A percentile compares a stretch with the other conserved stretches of the same genome.
Evolutionary conservation across 2,888 invertebrate genomes (phyloP).

Genomic region (Dynastes hyllus): DNA sequence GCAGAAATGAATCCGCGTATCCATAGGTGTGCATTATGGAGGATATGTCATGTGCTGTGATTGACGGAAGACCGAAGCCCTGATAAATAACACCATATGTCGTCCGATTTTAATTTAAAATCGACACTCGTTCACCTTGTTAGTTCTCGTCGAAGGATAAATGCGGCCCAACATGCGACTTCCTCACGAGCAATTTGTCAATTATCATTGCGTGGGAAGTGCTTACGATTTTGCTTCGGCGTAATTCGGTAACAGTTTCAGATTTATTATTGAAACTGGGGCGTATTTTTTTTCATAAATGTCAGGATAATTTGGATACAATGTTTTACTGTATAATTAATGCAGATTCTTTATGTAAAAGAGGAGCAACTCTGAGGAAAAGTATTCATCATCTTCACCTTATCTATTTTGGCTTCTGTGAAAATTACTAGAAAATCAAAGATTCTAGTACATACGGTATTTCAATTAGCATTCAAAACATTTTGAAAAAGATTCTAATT

Average conservation of each 20-base stretch:
- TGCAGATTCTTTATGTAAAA: too few relatives aligned
- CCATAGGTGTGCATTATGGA: conserved; percentile 49
- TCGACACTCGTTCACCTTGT: conserved; percentile 22
- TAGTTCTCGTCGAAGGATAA: conserved; percentile 6
- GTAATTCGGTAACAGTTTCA: conserved; percentile 14
- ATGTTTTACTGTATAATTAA: too few relatives aligned
- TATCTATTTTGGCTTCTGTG: too few relatives aligned
- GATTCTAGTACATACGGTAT: too few relatives aligned
- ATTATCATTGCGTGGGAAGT: conserved; percentile 39
- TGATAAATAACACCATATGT: conserved; percentile 52
- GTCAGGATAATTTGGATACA: too few relatives aligned
- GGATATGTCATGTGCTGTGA: conserved; percentile 64
- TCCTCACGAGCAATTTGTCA: conserved; percentile 45
- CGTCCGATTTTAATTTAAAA: conserved; percentile 48
- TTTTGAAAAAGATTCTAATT: too few relatives aligned
- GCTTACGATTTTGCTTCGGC: conserved; percentile 5
- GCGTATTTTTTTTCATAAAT: not conserved
- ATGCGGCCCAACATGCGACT: conserved; percentile 43
- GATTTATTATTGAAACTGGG: conserved; percentile 3
- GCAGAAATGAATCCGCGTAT: conserved; percentile 9
- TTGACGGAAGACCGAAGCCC: conserved; percentile 68
- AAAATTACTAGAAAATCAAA: too few relatives aligned
- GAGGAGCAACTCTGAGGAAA: too few relatives aligned
- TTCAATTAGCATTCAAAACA: too few relatives aligned
- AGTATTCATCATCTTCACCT: too few relatives aligned